Base-by-base conservation (phyloP, 2,888 invertebrate species). In the Drosophila diplacantha region DNA sequence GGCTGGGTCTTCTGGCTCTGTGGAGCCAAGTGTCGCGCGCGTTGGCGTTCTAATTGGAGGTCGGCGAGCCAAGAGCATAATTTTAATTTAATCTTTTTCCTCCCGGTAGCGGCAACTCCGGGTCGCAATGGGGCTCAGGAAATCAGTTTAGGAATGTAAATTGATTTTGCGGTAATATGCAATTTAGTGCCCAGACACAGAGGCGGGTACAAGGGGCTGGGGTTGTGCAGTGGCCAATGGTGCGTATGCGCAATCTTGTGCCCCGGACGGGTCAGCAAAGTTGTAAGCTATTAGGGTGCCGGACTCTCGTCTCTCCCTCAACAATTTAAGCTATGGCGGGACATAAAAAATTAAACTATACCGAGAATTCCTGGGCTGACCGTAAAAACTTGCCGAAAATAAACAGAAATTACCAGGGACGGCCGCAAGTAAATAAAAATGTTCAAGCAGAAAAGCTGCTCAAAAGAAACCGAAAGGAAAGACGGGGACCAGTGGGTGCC, bases 61-160 rank as follows among this genome's bases (percentile, higher is more conserved):
- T 57, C 65, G 67, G 63, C 70, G 54, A 54, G 49, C 22, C 68
- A 70, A 69, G 47, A 74, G 56, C 81, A 79, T 83, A 79, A 83
- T 79, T 83, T 81, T 81, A 79, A 79, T 83, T 79, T 79, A 79
- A 83, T 79, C 78, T 81, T 81, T 78, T 79, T 71, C 81, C 71
- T 70, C 62, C 56, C 71, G 55, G 44, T 14, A 44, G 44, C 29
- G 44, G 18, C 24, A n/a, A 5, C 51, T 37, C 57, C 35, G 50
- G 31, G 44, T 73, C 71, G 76, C 71, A 41, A n/a, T 24, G 41
- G 73, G 67, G 74, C 64, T 72, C 63, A 68, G 75, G 61, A 76
- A 78, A 81, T 78, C 78, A 78, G 78, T 79, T 81, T 81, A 81
- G 78, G 79, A 78, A 78, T 78, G 81, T 81, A 79, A 78, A 78